These are phyloP conservation scores for Drosophila sechellia DNA, from an alignment of 1,140 invertebrate species.

Conservation along the genomic window DNA sequence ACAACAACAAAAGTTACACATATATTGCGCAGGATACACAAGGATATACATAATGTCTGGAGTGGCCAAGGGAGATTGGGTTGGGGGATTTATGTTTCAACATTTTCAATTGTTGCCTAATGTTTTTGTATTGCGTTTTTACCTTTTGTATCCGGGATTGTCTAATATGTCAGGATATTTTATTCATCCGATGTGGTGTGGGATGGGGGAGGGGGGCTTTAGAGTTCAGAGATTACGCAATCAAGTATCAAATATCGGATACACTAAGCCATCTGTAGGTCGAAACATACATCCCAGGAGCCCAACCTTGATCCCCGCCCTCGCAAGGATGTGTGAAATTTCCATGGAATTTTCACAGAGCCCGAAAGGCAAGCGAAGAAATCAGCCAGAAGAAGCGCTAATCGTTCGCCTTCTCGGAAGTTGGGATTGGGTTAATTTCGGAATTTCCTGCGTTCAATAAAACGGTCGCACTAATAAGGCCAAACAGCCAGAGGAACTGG, in stretches of 20 bases:
- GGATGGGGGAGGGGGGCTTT: not conserved
- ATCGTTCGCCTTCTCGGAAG: constrained; percentile 69
- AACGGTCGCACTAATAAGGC: constrained; percentile 72
- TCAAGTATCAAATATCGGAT: constrained; percentile 61
- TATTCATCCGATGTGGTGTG: constrained; percentile 11
- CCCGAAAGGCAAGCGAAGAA: constrained; percentile 19
- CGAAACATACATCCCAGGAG: constrained; percentile 28
- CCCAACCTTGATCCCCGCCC: constrained; percentile 37
- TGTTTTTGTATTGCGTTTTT: constrained; percentile 78
- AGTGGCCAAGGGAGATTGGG: constrained; percentile 34
- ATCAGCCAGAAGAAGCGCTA: constrained; percentile 42
- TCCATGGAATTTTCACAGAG: constrained; percentile 75
- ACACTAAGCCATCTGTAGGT: constrained; percentile 46
- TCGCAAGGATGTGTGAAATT: constrained; percentile 77
- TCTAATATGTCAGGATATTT: constrained; percentile 63
- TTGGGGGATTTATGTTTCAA: constrained; percentile 72
- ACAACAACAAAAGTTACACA: constrained; percentile 58
- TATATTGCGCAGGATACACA: constrained; percentile 73
- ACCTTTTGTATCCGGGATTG: constrained; percentile 64
- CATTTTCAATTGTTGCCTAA: constrained; percentile 80
- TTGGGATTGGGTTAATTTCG: constrained; percentile 69
- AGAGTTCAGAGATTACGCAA: constrained; percentile 73
- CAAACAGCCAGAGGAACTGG: constrained; percentile 58
- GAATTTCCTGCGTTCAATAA: constrained; percentile 73
- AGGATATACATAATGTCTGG: constrained; percentile 41